Conservation (phyloP, 2,113 vertebrate genomes). For the Pseudorectes ferrugineus region DNA sequence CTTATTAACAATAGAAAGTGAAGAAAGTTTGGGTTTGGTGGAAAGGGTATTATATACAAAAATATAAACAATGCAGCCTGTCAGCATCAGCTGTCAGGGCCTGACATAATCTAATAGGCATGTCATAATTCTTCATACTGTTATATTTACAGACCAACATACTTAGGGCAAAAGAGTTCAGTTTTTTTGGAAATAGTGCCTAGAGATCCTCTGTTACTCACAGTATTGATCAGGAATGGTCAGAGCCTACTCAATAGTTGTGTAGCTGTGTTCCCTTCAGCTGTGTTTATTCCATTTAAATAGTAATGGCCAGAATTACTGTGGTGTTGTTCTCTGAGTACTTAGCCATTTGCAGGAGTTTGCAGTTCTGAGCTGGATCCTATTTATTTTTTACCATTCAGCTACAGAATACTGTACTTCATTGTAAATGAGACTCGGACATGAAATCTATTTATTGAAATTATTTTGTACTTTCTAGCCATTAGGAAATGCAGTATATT, state of each 20-base stretch:
- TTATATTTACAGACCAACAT: not conserved
- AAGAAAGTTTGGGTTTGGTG: not conserved
- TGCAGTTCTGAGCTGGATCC: not conserved
- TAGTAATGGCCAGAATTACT: not conserved
- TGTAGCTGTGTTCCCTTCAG: not conserved
- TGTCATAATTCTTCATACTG: not conserved
- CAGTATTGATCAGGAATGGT: not conserved
- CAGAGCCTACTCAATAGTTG: not conserved
- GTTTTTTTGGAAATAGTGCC: not conserved
- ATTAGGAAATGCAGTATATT: not conserved
- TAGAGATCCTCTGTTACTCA: accelerated
- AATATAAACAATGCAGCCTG: not conserved
- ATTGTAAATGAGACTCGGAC: not conserved
- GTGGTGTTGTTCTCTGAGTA: not conserved
- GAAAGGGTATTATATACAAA: not conserved
- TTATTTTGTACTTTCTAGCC: not conserved
- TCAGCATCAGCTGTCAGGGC: not conserved
- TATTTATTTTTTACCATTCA: not conserved
- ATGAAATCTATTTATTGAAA: not conserved
- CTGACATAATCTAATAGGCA: not conserved
- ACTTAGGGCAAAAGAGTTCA: not conserved
- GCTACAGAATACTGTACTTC: not conserved
- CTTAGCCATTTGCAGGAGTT: not conserved
- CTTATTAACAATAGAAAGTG: not conserved
- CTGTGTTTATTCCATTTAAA: not conserved